Percentiles rank a stretch among this genome's conserved stretches.
These are phyloP conservation scores for Serranochromis macrocephalus DNA, from an alignment of 2,113 vertebrate species.

Conservation along the genomic window DNA sequence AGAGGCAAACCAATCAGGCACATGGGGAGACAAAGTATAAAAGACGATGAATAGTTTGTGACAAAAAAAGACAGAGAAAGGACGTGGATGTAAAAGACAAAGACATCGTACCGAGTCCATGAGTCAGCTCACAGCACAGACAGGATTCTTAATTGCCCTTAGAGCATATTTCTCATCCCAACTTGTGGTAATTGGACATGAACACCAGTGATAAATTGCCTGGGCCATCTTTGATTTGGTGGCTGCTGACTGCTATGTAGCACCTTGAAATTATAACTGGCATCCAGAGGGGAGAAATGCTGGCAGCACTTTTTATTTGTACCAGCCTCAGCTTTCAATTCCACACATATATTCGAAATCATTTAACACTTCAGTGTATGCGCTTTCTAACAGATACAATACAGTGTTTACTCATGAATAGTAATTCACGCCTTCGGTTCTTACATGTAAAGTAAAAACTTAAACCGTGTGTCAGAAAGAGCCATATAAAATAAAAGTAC, in stretches of 20 bases:
- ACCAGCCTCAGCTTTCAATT: not conserved
- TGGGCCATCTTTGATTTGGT: conserved; percentile 42
- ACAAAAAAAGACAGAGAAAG: conserved; percentile 32
- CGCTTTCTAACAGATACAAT: not conserved
- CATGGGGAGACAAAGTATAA: not conserved
- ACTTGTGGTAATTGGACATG: conserved; percentile 50
- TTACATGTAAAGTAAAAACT: not conserved
- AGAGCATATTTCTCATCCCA: conserved; percentile 49
- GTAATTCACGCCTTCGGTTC: not conserved
- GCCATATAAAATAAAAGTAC: not conserved
- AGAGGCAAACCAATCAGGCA: conserved; percentile 1
- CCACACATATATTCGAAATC: not conserved
- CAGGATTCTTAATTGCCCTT: conserved; percentile 50
- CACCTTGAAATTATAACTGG: conserved; percentile 34
- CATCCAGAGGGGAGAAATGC: not conserved
- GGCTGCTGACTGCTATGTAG: conserved; percentile 5
- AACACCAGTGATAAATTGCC: conserved; percentile 55
- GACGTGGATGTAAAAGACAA: conserved; percentile 36
- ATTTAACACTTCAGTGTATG: not conserved
- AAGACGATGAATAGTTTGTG: conserved; percentile 35
- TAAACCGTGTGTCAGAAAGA: not conserved
- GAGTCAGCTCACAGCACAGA: conserved; percentile 36
- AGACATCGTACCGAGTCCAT: conserved; percentile 5
- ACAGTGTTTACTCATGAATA: not conserved
- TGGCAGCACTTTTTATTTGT: not conserved